A percentile compares a stretch with the other conserved stretches of the same genome.
These are phyloP conservation scores for Isichthys henryi DNA, from an alignment of 2,113 vertebrate species.

Conservation along the genomic window DNA sequence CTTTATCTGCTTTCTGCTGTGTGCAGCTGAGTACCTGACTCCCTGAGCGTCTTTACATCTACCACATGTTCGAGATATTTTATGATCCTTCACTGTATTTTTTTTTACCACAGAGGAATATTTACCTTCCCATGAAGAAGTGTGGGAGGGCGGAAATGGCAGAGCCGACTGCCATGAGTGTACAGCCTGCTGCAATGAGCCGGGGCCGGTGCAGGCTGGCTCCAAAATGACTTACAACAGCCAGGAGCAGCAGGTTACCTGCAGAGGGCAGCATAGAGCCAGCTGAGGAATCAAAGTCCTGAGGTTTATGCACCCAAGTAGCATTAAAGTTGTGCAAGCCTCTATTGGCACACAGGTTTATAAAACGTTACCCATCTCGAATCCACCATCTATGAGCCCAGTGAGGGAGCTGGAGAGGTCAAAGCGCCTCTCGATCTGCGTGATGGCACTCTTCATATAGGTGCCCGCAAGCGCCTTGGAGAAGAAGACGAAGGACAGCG, in stretches of 20 bases:
- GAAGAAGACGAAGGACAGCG: slow-evolving; percentile 72
- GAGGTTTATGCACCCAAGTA: not conserved
- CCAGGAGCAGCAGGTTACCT: slow-evolving; percentile 85
- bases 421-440: slow-evolving; percentile 87
- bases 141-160: slow-evolving; percentile 77
- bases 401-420: slow-evolving; percentile 67
- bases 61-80: not conserved
- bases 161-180: slow-evolving; percentile 72
- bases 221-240: slow-evolving; percentile 86
- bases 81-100: not conserved
- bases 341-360: not conserved
- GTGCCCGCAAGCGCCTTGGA: slow-evolving; percentile 65
- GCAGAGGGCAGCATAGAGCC: slow-evolving; percentile 5
- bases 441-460: slow-evolving; percentile 83
- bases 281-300: not conserved
- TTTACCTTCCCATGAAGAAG: slow-evolving; percentile 90
- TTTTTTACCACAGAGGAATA: not conserved
- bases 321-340: not conserved
- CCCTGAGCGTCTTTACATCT: not conserved
- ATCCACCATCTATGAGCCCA: slow-evolving; percentile 80
- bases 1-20: not conserved
- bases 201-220: slow-evolving; percentile 78
- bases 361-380: slow-evolving; percentile 78
- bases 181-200: slow-evolving; percentile 71
- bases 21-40: too few species aligned